phyloP scores from a whole-genome alignment of 2,888 invertebrate genomes.

The Dimorphilus gyrociliatus region DNA sequence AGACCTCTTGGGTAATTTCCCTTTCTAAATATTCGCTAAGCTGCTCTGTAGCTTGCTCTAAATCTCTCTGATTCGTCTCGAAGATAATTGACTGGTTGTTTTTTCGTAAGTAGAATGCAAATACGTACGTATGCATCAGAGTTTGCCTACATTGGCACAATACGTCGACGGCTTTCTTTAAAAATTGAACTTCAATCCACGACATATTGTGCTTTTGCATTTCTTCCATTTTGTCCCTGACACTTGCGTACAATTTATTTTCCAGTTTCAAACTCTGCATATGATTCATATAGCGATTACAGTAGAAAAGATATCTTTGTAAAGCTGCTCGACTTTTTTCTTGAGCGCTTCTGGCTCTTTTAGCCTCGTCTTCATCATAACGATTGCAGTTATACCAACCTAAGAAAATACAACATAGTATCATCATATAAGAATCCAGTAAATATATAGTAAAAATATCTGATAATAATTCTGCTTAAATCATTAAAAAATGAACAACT shows the following conservation, averaged over 20 bases:
- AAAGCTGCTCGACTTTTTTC: constrained; percentile 76
- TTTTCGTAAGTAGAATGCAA: constrained; percentile 92
- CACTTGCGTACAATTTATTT: constrained; percentile 82
- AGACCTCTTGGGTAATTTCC: constrained; percentile 88
- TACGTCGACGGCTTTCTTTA: constrained; percentile 64
- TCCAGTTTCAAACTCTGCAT: constrained; percentile 96
- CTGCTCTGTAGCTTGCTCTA: constrained; percentile 91
- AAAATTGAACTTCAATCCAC: constrained; percentile 98
- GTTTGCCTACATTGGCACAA: constrained; percentile 91
- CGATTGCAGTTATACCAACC: constrained; percentile 80
- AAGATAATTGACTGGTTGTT: constrained; percentile 98
- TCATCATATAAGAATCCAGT: too few species aligned
- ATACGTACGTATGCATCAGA: constrained; percentile 97
- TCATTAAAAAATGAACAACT: too few species aligned
- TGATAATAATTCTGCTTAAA: too few species aligned
- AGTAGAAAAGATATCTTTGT: constrained; percentile 92
- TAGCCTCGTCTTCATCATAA: constrained; percentile 89
- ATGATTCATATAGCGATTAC: constrained; percentile 97
- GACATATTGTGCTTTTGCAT: constrained; percentile 99
- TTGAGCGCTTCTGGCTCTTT: constrained; percentile 86
- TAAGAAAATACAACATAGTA: constrained; percentile 7
- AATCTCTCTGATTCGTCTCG: constrained; percentile 90
- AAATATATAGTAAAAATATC: neutral
- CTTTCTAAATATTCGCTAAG: constrained; percentile 92
- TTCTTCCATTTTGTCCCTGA: constrained; percentile 96